A percentile compares a stretch with the other conserved stretches of the same genome.
Evolutionary conservation across 2,113 vertebrate genomes (phyloP).

Genomic region (Progne subis): DNA sequence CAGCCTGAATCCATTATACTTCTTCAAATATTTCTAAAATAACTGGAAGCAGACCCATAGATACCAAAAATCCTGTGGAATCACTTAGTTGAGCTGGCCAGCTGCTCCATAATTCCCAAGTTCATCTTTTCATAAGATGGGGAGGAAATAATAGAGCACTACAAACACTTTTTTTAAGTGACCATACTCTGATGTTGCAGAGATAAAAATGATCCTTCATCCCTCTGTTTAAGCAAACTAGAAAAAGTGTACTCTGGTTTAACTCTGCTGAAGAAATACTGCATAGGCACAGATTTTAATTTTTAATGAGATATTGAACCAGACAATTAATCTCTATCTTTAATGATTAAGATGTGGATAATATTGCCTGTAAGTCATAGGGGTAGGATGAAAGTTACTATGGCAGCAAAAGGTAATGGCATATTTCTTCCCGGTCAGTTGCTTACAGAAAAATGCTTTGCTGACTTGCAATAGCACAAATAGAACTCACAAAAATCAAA

Average conservation of each 20-base stretch:
- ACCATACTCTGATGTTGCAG: neutral
- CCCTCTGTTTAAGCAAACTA: neutral
- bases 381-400: neutral
- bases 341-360: neutral
- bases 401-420: neutral
- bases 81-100: neutral
- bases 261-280: neutral
- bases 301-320: neutral
- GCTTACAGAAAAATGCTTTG: neutral
- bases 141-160: neutral
- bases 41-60: neutral
- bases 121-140: neutral
- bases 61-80: neutral
- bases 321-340: conserved; percentile 9
- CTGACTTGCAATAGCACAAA: neutral
- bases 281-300: neutral
- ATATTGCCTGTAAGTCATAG: neutral
- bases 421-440: neutral
- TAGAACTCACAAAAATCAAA: neutral
- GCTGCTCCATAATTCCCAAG: neutral
- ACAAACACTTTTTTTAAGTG: neutral
- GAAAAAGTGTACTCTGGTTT: neutral
- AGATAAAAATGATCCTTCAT: neutral
- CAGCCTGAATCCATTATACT: neutral
- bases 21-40: neutral